Conservation (phyloP, 1,140 invertebrate genomes). For the Drosophila cardini region DNA sequence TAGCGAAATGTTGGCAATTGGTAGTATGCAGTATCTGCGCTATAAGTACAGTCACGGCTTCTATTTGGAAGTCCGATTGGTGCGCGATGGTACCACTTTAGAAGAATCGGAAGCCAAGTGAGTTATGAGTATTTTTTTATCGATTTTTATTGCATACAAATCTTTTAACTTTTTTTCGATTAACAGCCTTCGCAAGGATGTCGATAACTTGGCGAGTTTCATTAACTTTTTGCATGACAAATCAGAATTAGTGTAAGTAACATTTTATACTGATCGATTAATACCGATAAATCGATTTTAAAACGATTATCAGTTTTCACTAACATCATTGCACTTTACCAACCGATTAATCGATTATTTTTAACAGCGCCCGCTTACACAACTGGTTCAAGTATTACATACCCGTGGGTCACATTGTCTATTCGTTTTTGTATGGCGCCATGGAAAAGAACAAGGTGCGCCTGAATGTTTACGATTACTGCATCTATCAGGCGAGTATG, state of each 20-base stretch:
- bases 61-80: slow-evolving; percentile 69
- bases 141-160: neutral
- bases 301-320: too few relatives aligned
- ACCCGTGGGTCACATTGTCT: slow-evolving; percentile 70
- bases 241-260: slow-evolving; percentile 74
- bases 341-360: neutral
- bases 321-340: too few relatives aligned
- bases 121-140: slow-evolving; percentile 9
- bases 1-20: slow-evolving; percentile 91
- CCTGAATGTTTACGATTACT: slow-evolving; percentile 71
- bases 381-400: slow-evolving; percentile 78
- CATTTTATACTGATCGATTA: neutral
- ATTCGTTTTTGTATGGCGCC: slow-evolving; percentile 72
- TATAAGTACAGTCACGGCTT: slow-evolving; percentile 75
- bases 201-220: slow-evolving; percentile 71
- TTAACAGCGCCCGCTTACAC: slow-evolving; percentile 40
- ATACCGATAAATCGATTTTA: too few relatives aligned
- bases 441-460: slow-evolving; percentile 76
- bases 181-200: slow-evolving; percentile 66
- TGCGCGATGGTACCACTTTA: slow-evolving; percentile 57
- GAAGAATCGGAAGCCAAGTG: slow-evolving; percentile 70
- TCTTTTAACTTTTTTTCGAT: neutral
- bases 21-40: slow-evolving; percentile 82
- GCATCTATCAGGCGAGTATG: slow-evolving; percentile 67
- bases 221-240: slow-evolving; percentile 69